These are phyloP conservation scores for Holacanthella duospinosa DNA, from an alignment of 2,888 invertebrate species.

Conservation along the genomic window DNA sequence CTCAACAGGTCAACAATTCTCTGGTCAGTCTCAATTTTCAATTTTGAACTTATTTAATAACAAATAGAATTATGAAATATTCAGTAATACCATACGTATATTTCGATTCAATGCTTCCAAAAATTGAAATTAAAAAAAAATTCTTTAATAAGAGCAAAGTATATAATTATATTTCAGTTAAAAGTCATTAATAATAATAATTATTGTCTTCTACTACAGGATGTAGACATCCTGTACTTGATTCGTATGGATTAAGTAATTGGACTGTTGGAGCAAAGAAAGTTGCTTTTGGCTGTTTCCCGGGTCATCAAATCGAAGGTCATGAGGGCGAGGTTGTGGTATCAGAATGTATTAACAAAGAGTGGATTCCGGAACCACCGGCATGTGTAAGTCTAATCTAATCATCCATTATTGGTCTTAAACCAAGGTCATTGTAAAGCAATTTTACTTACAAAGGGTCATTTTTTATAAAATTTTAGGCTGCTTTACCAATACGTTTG, in stretches of 20 bases:
- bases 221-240: slow-evolving; percentile 24
- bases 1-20: not conserved
- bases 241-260: slow-evolving; percentile 31
- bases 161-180: not conserved
- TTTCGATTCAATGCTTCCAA: not conserved
- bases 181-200: not conserved
- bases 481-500: slow-evolving; percentile 22
- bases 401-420: not conserved
- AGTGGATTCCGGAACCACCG: slow-evolving; percentile 26
- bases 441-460: no score
- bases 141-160: no score
- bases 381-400: slow-evolving; percentile 23
- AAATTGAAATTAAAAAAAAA: not conserved
- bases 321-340: slow-evolving; percentile 19
- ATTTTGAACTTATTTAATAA: no score
- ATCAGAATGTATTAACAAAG: slow-evolving; percentile 20
- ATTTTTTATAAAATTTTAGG: not conserved
- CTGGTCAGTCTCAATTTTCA: no score
- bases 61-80: no score
- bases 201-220: slow-evolving; percentile 10
- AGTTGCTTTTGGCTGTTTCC: slow-evolving; percentile 31
- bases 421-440: not conserved
- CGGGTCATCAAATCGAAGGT: slow-evolving; percentile 22
- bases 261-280: slow-evolving; percentile 20
- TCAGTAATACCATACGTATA: not conserved